Conservation (phyloP, 1,140 invertebrate species). For the Heliconius hewitsoni region DNA sequence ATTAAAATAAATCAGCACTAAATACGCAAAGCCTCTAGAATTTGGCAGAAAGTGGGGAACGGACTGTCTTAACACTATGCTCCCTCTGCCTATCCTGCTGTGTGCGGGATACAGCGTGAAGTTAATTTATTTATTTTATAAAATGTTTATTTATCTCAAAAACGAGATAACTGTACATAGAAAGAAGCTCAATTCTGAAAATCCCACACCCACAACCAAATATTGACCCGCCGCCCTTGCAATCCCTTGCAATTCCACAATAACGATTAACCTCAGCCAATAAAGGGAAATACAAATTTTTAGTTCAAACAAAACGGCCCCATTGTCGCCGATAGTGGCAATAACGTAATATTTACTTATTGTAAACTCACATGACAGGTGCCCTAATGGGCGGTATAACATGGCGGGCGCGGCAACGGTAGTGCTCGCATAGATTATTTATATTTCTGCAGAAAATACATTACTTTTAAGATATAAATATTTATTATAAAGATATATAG, state of each 20-base stretch:
- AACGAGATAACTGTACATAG: neutral
- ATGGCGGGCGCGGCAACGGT: slow-evolving; percentile 64
- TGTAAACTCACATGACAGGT: slow-evolving; percentile 80
- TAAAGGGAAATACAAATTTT: slow-evolving; percentile 63
- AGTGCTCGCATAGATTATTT: slow-evolving; percentile 57
- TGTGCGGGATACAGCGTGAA: too few relatives aligned
- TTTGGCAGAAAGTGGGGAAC: too few relatives aligned
- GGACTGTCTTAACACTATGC: too few relatives aligned
- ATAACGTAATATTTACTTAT: slow-evolving; percentile 79
- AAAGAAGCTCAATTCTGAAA: neutral
- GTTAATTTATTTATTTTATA: too few relatives aligned
- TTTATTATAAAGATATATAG: too few relatives aligned
- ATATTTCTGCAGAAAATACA: slow-evolving; percentile 14
- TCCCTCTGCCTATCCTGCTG: too few relatives aligned
- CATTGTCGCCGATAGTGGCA: slow-evolving; percentile 71
- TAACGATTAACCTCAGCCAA: slow-evolving; percentile 51
- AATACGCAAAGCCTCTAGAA: too few relatives aligned
- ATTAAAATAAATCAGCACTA: too few relatives aligned
- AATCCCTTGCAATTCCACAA: slow-evolving; percentile 40
- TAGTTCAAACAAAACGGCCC: slow-evolving; percentile 61
- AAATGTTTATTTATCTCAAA: neutral
- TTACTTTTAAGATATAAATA: neutral
- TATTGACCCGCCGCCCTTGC: slow-evolving; percentile 31
- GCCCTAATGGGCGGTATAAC: slow-evolving; percentile 77
- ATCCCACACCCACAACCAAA: slow-evolving; percentile 20